Base-by-base conservation (phyloP, 2,113 vertebrate genomes). In the Tachysurus vachellii region DNA sequence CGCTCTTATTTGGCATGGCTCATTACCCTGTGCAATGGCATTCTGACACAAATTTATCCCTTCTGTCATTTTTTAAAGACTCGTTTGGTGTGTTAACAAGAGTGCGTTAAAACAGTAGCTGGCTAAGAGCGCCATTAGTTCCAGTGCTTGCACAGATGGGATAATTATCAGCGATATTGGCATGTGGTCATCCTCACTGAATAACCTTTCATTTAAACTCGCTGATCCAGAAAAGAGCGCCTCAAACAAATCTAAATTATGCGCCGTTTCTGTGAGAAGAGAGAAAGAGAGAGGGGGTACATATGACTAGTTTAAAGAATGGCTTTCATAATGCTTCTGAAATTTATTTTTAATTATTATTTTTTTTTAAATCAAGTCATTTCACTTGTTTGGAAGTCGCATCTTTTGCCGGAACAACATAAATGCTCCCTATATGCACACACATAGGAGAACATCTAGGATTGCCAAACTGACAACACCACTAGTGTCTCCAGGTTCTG, bases 141-240 rank as follows among this genome's bases (percentile, higher is more conserved):
- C 88, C 86, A 88, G 86, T 82, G 68, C 83, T 68, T 88, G 88
- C 84, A 88, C 82, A 66, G 91, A 68, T 56, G 71, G 83, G 88
- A 87, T 93, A 90, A 90, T 93, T 90, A 91, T 93, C 89, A 86
- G 87, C 64, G 88, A 84, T 91, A 91, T 89, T 89, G 88, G 61
- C 89, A 90, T 85, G 88, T 87, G 85, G 86, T 90, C 90, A 89
- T 91, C 84, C 87, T 87, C 76, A 85, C 79, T 68, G 66, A 88
- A 85, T 75, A 68, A 88, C 82, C 64, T 71, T 70, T 84, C n/a
- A 88, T 90, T 91, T 86, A 90, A 83, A 92, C 59, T 81, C 90
- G 70, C 81, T 93, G 93, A 94, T 90, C 90, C 92, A 85, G 85
- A 90, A 88, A 70, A 82, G 59, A 26, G 83, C 77, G 85, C 84